These are phyloP conservation scores for Athalia cordata DNA, from an alignment of 2,888 invertebrate genomes.

Conservation along the genomic window DNA sequence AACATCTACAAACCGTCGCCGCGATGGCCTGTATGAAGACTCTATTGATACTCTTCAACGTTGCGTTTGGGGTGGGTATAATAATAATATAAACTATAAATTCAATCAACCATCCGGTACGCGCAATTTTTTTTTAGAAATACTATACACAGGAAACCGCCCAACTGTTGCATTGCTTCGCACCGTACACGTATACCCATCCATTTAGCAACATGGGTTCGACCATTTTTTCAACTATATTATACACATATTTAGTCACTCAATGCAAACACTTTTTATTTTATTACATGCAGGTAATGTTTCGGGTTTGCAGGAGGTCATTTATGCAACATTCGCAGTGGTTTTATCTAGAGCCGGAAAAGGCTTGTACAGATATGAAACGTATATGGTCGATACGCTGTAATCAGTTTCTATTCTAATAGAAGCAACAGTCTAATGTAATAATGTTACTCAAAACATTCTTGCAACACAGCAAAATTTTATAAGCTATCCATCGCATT, in stretches of 20 bases:
- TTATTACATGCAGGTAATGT: not conserved
- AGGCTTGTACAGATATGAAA: not conserved
- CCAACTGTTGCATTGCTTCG: slow-evolving; percentile 58
- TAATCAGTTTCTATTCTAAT: no score
- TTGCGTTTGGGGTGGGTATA: slow-evolving; percentile 86
- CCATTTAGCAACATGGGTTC: not conserved
- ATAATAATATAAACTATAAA: not conserved
- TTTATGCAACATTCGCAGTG: slow-evolving; percentile 4
- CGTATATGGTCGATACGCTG: no score
- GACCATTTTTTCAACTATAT: not conserved
- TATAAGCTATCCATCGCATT: no score
- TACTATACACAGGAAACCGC: slow-evolving; percentile 29
- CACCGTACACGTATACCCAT: not conserved
- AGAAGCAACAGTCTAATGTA: no score
- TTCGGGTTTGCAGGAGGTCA: not conserved
- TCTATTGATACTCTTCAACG: slow-evolving; percentile 86
- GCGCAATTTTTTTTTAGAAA: not conserved
- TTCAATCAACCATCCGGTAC: not conserved
- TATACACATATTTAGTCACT: not conserved
- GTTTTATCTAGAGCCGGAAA: not conserved
- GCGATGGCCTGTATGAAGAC: slow-evolving; percentile 87
- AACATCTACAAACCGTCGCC: slow-evolving; percentile 83
- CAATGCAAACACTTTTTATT: not conserved
- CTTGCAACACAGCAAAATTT: no score
- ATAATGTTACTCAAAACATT: no score